Base-by-base conservation (phyloP, 2,888 invertebrate genomes). In the Drosophila putrida region DNA sequence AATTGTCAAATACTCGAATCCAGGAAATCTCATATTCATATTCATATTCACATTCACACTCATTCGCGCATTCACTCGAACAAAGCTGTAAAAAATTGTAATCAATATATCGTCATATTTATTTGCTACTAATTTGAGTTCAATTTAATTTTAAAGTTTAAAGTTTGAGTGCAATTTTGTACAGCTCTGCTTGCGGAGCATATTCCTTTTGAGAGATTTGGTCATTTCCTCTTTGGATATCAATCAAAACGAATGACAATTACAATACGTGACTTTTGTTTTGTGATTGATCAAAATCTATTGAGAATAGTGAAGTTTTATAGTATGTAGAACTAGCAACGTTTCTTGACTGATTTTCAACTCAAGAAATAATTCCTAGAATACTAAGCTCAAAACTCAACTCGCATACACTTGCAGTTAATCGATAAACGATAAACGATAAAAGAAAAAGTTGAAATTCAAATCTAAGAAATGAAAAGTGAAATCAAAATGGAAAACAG, bases 251-350 rank as follows among this genome's bases (percentile, higher is more conserved):
- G 75, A 70, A 59, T 77, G 70, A 66, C 83, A 86, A 78, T 80
- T 82, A 80, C 82, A 76, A 68, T 82, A 64, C 65, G 71, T 66
- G 53, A 77, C 28, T 50, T 39, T 50, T 50, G 39, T 10, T 31
- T 46, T 46, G 54, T 50, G 15, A 60, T 58, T 38, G 49, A 38
- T 55, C 46, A 39, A 47, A 39, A 47, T 67, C 39, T 31, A 44
- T 55, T 27, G 38, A 38, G n/a, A 25, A 27, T 11, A 43, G 60
- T 60, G 35, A 44, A 27, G 4, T 44, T 55, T 11, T 54, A 55
- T 20, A 20, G 20, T 20, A 20, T 55, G 88, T 90, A 90, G 90
- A 90, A 91, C 90, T 91, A 91, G 90, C 90, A 91, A 91, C 90
- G 82, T 90, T 87, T 89, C 82, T 74, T 67, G 78, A 71, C 68